Conservation (phyloP, 2,888 invertebrate genomes). For the Rosalia funebris region DNA sequence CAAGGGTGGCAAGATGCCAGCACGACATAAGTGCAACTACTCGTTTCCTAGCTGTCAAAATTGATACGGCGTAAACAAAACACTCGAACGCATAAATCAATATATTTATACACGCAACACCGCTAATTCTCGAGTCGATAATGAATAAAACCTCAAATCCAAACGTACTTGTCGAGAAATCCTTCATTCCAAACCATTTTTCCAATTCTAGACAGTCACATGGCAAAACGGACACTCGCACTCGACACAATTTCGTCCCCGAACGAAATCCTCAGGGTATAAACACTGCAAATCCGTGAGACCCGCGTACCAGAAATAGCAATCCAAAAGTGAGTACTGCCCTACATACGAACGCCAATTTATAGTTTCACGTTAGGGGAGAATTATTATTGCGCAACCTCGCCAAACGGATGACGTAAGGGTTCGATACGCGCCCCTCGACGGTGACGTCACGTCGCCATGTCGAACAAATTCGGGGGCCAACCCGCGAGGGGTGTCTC, state of each 20-base stretch:
- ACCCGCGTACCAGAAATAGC: background rate
- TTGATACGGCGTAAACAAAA: slow-evolving; percentile 27
- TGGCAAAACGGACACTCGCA: background rate
- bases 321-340: slow-evolving; percentile 30
- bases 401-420: slow-evolving; percentile 45
- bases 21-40: background rate
- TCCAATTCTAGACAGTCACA: background rate
- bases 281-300: background rate
- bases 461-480: slow-evolving; percentile 5
- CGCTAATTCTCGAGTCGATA: background rate
- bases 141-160: background rate
- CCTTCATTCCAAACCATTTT: slow-evolving; percentile 12
- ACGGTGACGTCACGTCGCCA: slow-evolving; percentile 45
- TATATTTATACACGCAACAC: slow-evolving; percentile 19
- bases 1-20: slow-evolving; percentile 15
- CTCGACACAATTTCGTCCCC: background rate
- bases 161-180: slow-evolving; percentile 1
- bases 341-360: slow-evolving; percentile 28
- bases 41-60: slow-evolving; percentile 17
- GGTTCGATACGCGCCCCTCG: slow-evolving; percentile 43
- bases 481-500: too few species aligned
- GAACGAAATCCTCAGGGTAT: background rate
- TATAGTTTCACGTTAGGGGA: slow-evolving; percentile 32
- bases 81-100: slow-evolving; percentile 27
- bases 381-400: slow-evolving; percentile 43